These are phyloP conservation scores for Drosophila gunungcola DNA, from an alignment of 1,140 invertebrate species.

Conservation along the genomic window DNA sequence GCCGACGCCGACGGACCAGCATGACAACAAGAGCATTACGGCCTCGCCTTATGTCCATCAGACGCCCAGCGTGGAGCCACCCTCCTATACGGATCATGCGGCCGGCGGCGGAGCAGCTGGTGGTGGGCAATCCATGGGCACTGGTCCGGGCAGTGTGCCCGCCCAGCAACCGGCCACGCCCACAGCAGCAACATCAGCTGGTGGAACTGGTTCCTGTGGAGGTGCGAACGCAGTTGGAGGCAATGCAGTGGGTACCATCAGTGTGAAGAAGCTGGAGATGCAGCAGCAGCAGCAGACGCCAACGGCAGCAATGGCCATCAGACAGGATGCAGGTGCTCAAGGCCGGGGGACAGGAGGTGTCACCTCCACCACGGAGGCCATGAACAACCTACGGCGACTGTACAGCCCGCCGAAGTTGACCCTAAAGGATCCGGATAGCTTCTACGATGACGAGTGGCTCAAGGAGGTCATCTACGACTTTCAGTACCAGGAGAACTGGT, in stretches of 20 bases:
- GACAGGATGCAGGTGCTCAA: constrained; percentile 57
- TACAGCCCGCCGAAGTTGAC: constrained; percentile 90
- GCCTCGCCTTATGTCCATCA: constrained; percentile 83
- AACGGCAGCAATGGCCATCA: constrained; percentile 36
- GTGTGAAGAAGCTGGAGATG: constrained; percentile 78
- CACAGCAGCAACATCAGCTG: constrained; percentile 29
- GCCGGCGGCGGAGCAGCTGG: not conserved
- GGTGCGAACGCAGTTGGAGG: constrained; percentile 9
- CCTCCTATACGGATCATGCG: constrained; percentile 62
- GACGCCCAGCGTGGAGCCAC: constrained; percentile 80
- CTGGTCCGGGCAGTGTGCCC: constrained; percentile 61
- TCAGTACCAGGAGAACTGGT: constrained; percentile 93
- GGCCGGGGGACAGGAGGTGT: constrained; percentile 6
- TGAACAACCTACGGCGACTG: constrained; percentile 72
- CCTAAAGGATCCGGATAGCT: constrained; percentile 90
- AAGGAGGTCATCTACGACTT: constrained; percentile 95
- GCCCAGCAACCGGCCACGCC: constrained; percentile 65
- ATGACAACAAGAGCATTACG: constrained; percentile 82
- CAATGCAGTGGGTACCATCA: constrained; percentile 63
- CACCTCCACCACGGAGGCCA: constrained; percentile 59
- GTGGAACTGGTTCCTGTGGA: constrained; percentile 1
- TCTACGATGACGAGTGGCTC: constrained; percentile 91
- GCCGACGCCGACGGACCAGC: constrained; percentile 83
- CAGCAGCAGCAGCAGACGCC: constrained; percentile 44
- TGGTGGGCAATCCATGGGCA: constrained; percentile 10